Evolutionary conservation across 2,797 vertebrate genomes (phyloP).

Genomic region (Lithobates pipiens): DNA sequence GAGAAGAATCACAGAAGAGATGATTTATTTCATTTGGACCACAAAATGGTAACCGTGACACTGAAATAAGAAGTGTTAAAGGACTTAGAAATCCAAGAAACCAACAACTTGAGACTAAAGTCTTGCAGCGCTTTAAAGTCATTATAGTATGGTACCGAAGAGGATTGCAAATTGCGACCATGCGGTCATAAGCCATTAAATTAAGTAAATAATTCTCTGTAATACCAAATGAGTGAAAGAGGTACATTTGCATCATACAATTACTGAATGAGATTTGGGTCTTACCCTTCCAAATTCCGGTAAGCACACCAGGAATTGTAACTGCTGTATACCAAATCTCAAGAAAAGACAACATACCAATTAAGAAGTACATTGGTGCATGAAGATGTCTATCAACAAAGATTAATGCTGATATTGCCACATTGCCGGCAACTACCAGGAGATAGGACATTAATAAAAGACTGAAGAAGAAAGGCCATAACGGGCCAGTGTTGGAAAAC

Average conservation of each 20-base stretch:
- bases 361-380: conserved; percentile 67
- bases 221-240: conserved; percentile 63
- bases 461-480: conserved; percentile 55
- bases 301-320: conserved; percentile 57
- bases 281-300: conserved; percentile 3
- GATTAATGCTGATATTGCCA: conserved; percentile 62
- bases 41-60: conserved; percentile 1
- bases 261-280: conserved; percentile 42
- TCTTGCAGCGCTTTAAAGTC: conserved; percentile 43
- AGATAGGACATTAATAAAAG: conserved; percentile 58
- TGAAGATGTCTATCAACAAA: conserved; percentile 43
- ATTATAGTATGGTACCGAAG: conserved; percentile 60
- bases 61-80: conserved; percentile 18
- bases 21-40: neutral
- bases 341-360: conserved; percentile 59
- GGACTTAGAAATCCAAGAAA: conserved; percentile 46
- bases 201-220: conserved; percentile 59
- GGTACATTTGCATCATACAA: conserved; percentile 62
- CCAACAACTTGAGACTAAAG: conserved; percentile 55
- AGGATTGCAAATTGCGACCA: conserved; percentile 25
- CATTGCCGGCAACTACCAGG: conserved; percentile 60
- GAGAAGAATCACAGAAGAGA: conserved; percentile 3
- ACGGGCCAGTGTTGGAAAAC: conserved; percentile 36
- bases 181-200: conserved; percentile 56
- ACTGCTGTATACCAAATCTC: conserved; percentile 4